A percentile compares a stretch with the other conserved stretches of the same genome.
Conservation (phyloP, 2,888 invertebrate species). For the Watsonalla binaria region DNA sequence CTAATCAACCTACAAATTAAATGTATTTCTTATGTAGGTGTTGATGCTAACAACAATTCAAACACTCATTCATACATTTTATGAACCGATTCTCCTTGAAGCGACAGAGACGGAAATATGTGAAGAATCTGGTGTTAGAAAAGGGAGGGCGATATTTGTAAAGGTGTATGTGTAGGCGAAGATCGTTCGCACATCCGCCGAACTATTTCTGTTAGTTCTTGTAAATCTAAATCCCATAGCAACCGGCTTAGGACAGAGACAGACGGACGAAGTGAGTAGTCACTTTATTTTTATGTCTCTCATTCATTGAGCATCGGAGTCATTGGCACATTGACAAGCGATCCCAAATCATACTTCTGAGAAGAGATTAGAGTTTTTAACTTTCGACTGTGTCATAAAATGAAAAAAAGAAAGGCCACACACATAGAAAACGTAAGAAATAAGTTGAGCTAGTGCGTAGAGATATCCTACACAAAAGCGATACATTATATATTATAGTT, state of each 20-base stretch:
- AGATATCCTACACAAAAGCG: no score
- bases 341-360: neutral
- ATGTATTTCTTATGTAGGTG: neutral
- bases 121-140: constrained; percentile 16
- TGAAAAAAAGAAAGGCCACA: no score
- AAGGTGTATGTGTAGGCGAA: constrained; percentile 23
- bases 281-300: constrained; percentile 8
- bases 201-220: constrained; percentile 41
- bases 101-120: constrained; percentile 14
- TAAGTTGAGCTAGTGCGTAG: no score
- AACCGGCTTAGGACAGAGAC: constrained; percentile 30
- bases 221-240: constrained; percentile 20
- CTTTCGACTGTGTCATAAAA: no score
- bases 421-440: no score
- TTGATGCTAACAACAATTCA: constrained; percentile 9
- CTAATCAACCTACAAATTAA: neutral
- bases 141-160: constrained; percentile 17
- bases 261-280: constrained; percentile 6
- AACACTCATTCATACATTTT: constrained; percentile 44
- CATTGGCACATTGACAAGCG: neutral
- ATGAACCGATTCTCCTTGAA: constrained; percentile 48
- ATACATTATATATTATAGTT: no score
- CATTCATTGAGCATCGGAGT: constrained; percentile 3
- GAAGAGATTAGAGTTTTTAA: neutral
- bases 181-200: constrained; percentile 39